Percentiles rank a stretch among this genome's conserved stretches.
Conservation (phyloP, 2,888 invertebrate species). For the Ligdia adustata region DNA sequence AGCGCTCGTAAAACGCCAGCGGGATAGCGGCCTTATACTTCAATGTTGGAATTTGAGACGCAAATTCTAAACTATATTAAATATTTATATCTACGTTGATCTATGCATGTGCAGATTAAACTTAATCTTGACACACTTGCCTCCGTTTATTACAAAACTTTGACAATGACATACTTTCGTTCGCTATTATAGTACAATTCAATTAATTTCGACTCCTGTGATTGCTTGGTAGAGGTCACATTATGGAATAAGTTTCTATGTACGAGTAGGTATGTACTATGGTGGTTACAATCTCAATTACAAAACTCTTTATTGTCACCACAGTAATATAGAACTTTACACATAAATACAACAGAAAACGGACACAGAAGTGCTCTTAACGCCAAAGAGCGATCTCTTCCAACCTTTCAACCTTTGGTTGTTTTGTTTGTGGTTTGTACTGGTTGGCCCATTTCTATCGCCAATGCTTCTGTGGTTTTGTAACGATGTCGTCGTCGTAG, state of each 20-base stretch:
- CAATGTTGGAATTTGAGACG: background rate
- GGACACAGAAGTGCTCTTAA: no score
- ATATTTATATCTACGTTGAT: constrained; percentile 26
- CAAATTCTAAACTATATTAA: constrained; percentile 1
- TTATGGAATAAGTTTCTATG: constrained; percentile 22
- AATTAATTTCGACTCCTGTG: constrained; percentile 43
- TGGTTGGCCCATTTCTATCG: constrained; percentile 18
- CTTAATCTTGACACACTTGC: constrained; percentile 59
- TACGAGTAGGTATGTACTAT: no score
- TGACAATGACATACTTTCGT: constrained; percentile 75
- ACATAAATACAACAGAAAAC: no score
- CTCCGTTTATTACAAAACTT: constrained; percentile 48
- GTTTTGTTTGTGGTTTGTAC: constrained; percentile 20
- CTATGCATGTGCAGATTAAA: constrained; percentile 33
- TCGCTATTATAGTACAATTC: constrained; percentile 43
- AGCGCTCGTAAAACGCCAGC: no score
- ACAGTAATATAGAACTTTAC: no score
- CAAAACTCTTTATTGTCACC: no score
- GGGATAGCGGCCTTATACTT: no score
- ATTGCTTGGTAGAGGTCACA: constrained; percentile 28
- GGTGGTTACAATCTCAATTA: no score
- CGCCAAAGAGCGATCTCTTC: no score
- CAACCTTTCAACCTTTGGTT: no score
- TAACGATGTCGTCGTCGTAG: constrained; percentile 11
- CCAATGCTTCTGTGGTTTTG: constrained; percentile 23